Base-by-base conservation (phyloP, 2,888 invertebrate species). In the Thysanoteuthis rhombus region DNA sequence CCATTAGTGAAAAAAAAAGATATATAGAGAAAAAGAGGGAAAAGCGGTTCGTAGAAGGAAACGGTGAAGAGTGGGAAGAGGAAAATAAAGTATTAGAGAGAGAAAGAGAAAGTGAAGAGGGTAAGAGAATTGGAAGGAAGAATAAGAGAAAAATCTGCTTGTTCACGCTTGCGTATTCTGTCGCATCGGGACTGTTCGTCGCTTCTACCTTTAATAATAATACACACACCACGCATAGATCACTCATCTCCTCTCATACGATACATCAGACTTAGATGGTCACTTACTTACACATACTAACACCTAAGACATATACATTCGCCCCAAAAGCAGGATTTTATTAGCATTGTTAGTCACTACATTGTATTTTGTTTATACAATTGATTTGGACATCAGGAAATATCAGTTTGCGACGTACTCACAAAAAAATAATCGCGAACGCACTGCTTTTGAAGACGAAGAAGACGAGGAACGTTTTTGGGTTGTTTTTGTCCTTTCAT, bases 131-230 rank as follows among this genome's bases (percentile, higher is more conserved):
- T 52, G 52, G 25, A 42, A 52, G 52, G 52, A 52, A 52, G 52
- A 52, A 52, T 52, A 52, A 52, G 52, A 52, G 75, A 75, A 75
- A n/a, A 75, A 75, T 36, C 75, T 75, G 75, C 75, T 75, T 75
- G 36, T 75, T 75, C 75, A 75, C 75, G 75, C 75, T 75, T 75
- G 75, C 75, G 75, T 75, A 75, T 75, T 75, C n/a, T 75, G 75
- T 75, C 75, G 75, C 75, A 75, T 75, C 75, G 75, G 75, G 75
- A 75, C 75, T 75, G 75, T 75, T 75, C 75, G 75, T 75, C 75
- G 75, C 75, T 75, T 75, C 75, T 75, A 75, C 75, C 75, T 75
- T 75, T 22, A n/a, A n/a, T n/a, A n/a, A n/a, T 75, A 25, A 75
- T 75, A 75, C 75, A n/a, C 75, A 75, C 75, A 75, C 75, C n/a